Evolutionary conservation across 2,888 invertebrate species (phyloP).

Genomic region (Monoplex corrugatus): DNA sequence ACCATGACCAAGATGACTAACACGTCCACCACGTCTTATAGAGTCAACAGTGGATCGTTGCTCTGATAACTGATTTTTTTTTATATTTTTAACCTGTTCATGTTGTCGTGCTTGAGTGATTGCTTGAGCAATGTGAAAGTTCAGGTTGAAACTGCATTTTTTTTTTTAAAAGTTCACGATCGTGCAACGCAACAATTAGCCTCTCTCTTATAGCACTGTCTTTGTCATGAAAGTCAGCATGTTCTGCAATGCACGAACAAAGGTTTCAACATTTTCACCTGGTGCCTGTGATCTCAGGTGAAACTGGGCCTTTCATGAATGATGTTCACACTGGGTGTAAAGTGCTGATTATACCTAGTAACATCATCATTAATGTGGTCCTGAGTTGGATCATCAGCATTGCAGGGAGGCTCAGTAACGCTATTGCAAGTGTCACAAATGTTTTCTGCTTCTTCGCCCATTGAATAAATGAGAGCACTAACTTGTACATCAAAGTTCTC

Average conservation of each 20-base stretch:
- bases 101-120: not conserved
- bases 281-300: not conserved
- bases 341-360: not conserved
- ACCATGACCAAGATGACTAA: not conserved
- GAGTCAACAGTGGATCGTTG: not conserved
- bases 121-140: slow-evolving; percentile 3
- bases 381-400: slow-evolving; percentile 2
- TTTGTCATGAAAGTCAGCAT: slow-evolving; percentile 15
- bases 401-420: not conserved
- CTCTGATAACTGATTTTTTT: not conserved
- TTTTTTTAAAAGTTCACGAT: not conserved
- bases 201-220: not conserved
- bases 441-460: not conserved
- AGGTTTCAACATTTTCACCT: not conserved
- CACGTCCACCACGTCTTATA: not conserved
- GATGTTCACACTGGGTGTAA: not conserved
- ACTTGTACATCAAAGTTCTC: not conserved
- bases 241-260: not conserved
- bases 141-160: not conserved
- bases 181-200: not conserved
- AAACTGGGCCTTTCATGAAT: not conserved
- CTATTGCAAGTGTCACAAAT: not conserved
- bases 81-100: not conserved
- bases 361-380: not conserved
- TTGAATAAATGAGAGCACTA: slow-evolving; percentile 17